Evolutionary conservation across 2,888 invertebrate species (phyloP).

Genomic region (Kryphioiulus occultus): DNA sequence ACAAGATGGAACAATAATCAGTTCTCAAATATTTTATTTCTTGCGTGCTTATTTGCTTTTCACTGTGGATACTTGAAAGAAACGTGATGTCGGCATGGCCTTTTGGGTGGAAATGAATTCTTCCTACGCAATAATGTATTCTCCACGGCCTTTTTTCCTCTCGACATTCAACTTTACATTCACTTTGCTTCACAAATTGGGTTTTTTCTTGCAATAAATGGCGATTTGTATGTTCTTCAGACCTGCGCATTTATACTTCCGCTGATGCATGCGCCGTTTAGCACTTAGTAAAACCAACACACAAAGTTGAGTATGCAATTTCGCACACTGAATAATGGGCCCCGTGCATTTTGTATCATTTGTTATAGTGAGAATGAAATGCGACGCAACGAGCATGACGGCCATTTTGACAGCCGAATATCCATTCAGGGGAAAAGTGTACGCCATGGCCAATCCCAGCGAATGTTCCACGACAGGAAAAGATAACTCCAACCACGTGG

Average conservation of each 20-base stretch:
- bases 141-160: neutral
- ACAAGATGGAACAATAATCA: neutral
- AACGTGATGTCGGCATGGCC: neutral
- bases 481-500: constrained; percentile 53
- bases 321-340: neutral
- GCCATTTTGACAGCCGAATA: constrained; percentile 55
- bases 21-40: neutral
- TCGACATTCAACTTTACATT: neutral
- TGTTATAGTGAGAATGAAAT: constrained; percentile 55
- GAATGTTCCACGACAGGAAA: constrained; percentile 55
- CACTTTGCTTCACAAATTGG: neutral
- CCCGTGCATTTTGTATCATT: constrained; percentile 3
- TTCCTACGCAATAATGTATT: neutral
- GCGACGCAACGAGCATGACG: constrained; percentile 56
- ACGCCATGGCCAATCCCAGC: constrained; percentile 55
- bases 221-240: neutral
- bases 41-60: neutral
- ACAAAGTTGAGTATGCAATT: neutral
- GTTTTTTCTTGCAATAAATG: neutral
- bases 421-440: constrained; percentile 56
- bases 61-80: neutral
- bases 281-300: neutral
- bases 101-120: neutral
- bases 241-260: neutral
- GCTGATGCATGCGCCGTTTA: neutral